Evolutionary conservation across 1,140 invertebrate species (phyloP), one percentile per base, ranked within the genome.

Genomic region (Diuraphis noxia): DNA sequence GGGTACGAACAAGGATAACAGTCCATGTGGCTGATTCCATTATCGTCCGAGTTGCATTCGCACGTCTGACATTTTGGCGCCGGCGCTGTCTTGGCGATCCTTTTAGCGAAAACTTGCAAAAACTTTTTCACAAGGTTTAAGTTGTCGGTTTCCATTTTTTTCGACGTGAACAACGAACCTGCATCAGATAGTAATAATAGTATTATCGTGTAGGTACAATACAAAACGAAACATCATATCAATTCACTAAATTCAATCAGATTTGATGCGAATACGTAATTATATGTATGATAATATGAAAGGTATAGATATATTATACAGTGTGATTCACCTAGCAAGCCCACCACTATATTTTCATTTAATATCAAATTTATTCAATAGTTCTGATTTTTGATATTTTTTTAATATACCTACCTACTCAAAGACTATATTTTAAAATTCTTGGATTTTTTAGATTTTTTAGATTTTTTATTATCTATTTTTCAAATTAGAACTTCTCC

Each of bases 41-140:
- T 95, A 86, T 96, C 95, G 92, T 95, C 94, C 6, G 95, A 95
- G 8, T 95, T 95, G 93, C 97, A 98, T 93, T 97, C 96, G 93
- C 97, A 98, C 13, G 95, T 94, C 93, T 97, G 96, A 92, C 96
- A 97, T 19, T 93, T 92, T 52, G 94, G 94, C 0, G 96, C 95
- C n/a, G 93, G 92, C 5, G 96, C 96, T 21, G 95, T 95, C 34
- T 95, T 92, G 0, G 96, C 96, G 0, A 97, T 94, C 56, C 96
- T 94, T 91, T 96, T 96, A 2, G 95, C 95, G 92, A 97, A 97
- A 0, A 97, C 96, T 41, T 94, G 95, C 2, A 95, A 94, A 92
- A 97, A 96, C 81, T 96, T 95, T 93, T 96, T 96, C 30, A 96
- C 95, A n/a, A 94, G 94, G 79, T 95, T 94, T 23, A 94, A 93